Evolutionary conservation across 1,140 invertebrate species (phyloP).

Genomic region (Neotoxoptera formosana): DNA sequence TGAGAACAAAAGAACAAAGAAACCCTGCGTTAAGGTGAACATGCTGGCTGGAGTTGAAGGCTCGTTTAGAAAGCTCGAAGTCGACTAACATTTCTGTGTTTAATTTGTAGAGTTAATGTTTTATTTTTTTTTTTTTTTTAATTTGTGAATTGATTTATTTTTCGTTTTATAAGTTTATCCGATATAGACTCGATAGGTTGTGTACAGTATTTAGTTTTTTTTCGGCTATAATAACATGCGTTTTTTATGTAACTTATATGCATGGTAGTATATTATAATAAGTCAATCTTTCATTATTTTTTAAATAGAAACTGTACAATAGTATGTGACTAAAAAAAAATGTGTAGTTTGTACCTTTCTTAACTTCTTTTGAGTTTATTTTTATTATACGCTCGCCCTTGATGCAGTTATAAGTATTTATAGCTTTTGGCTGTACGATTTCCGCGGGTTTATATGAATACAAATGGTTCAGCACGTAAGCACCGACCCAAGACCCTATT

Average conservation of each 20-base stretch:
- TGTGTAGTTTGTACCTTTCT: conserved; percentile 24
- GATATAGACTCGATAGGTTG: background rate
- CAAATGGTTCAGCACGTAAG: conserved; percentile 22
- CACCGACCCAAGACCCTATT: background rate
- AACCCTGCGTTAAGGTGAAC: conserved; percentile 61
- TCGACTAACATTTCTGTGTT: conserved; percentile 62
- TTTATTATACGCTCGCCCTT: background rate
- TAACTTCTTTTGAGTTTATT: conserved; percentile 27
- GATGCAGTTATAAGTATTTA: conserved; percentile 42
- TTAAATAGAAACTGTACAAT: background rate
- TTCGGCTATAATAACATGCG: background rate
- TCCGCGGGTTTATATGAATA: background rate
- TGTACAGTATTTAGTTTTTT: background rate
- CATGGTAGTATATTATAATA: background rate
- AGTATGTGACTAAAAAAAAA: background rate
- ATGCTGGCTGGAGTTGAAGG: conserved; percentile 64
- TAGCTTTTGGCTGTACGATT: conserved; percentile 34
- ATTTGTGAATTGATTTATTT: background rate
- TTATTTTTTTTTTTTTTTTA: background rate
- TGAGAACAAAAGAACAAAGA: conserved; percentile 64
- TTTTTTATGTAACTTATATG: background rate
- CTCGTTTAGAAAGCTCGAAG: conserved; percentile 65
- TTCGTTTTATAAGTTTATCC: background rate
- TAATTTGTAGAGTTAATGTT: background rate
- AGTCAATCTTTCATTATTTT: background rate